Conservation (phyloP, 2,797 vertebrate genomes). For the Darevskia nairensis region DNA sequence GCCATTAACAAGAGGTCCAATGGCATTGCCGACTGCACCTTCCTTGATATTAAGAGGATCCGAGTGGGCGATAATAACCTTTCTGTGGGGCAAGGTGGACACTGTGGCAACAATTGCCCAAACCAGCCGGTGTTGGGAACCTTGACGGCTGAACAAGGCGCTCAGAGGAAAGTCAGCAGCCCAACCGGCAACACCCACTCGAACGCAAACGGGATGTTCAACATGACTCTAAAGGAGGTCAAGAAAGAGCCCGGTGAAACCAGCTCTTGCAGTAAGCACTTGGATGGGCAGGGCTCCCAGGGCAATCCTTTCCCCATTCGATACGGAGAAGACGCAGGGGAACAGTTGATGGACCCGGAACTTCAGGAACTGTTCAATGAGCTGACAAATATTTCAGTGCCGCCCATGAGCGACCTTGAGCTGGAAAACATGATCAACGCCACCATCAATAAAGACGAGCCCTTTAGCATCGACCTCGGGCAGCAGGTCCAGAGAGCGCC, state of each 20-base stretch:
- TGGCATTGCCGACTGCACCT: slow-evolving; percentile 85
- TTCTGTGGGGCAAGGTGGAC: slow-evolving; percentile 81
- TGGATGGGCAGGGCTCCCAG: slow-evolving; percentile 80
- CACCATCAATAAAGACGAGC: slow-evolving; percentile 86
- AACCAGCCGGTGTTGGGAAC: slow-evolving; percentile 80
- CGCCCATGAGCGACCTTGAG: slow-evolving; percentile 93
- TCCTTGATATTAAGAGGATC: slow-evolving; percentile 90
- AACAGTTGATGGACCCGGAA: slow-evolving; percentile 93
- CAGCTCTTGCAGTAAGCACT: slow-evolving; percentile 85
- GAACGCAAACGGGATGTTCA: slow-evolving; percentile 86
- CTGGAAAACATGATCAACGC: slow-evolving; percentile 96
- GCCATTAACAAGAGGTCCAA: slow-evolving; percentile 87
- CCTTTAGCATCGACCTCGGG: slow-evolving; percentile 91
- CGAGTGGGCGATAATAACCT: slow-evolving; percentile 81
- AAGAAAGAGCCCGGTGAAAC: slow-evolving; percentile 94
- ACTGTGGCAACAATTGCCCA: slow-evolving; percentile 83
- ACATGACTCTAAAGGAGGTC: slow-evolving; percentile 92
- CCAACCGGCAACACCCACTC: slow-evolving; percentile 80
- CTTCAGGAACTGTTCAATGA: slow-evolving; percentile 98
- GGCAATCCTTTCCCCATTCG: slow-evolving; percentile 85
- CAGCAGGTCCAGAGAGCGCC: slow-evolving; percentile 88
- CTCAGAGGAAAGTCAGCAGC: slow-evolving; percentile 82
- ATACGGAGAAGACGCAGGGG: slow-evolving; percentile 88
- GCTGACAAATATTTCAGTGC: slow-evolving; percentile 92
- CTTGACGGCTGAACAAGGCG: slow-evolving; percentile 77